A percentile compares a stretch with the other conserved stretches of the same genome.
Evolutionary conservation across 1,140 invertebrate genomes (phyloP).

Genomic region (Ptiloglossa arizonensis): DNA sequence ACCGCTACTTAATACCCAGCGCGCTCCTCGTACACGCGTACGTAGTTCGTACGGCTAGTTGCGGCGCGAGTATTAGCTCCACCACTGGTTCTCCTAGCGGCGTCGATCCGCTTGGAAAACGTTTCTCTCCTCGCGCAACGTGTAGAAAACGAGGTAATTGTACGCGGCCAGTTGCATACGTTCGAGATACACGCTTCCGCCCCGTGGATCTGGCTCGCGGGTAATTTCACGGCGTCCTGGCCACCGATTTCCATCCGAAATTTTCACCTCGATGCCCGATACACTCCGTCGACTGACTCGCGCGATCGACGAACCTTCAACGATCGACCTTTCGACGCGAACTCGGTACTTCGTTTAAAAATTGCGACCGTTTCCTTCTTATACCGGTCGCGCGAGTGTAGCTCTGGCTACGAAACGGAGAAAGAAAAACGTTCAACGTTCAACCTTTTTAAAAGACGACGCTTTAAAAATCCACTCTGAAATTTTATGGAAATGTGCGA

Average conservation of each 20-base stretch:
- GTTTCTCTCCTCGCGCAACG: constrained; percentile 44
- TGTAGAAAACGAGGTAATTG: constrained; percentile 64
- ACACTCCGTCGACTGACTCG: too few relatives aligned
- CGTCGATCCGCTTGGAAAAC: constrained; percentile 63
- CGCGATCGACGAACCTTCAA: background rate
- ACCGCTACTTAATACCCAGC: constrained; percentile 70
- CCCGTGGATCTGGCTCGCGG: constrained; percentile 47
- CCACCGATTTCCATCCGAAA: constrained; percentile 47
- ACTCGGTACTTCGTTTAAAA: too few relatives aligned
- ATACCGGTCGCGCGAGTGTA: too few relatives aligned
- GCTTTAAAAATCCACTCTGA: too few relatives aligned
- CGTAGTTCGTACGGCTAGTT: constrained; percentile 42
- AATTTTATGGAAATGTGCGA: too few relatives aligned
- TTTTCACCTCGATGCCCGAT: too few relatives aligned
- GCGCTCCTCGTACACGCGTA: constrained; percentile 44
- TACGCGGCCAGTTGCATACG: constrained; percentile 57
- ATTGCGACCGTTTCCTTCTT: too few relatives aligned
- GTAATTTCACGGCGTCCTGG: constrained; percentile 54
- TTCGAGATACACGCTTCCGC: constrained; percentile 57
- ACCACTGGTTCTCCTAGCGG: constrained; percentile 51
- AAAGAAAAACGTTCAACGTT: too few relatives aligned
- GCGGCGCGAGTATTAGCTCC: constrained; percentile 45
- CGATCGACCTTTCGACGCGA: background rate
- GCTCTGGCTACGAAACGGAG: too few relatives aligned
- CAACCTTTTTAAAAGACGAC: too few relatives aligned